Evolutionary conservation across 2,797 vertebrate species (phyloP).

Genomic region (Gymnodraco acuticeps): DNA sequence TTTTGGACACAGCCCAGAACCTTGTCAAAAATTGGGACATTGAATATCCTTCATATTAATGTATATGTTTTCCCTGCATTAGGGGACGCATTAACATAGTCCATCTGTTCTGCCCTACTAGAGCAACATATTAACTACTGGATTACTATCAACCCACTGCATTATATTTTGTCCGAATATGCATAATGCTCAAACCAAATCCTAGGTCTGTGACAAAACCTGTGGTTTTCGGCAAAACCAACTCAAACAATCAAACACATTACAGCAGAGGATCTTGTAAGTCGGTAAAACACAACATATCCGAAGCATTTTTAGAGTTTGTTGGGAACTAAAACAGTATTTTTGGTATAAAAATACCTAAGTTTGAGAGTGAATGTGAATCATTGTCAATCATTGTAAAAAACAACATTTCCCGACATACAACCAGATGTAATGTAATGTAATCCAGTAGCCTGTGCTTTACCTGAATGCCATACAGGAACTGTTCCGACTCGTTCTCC

Average conservation of each 20-base stretch:
- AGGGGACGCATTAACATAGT: conserved; percentile 8
- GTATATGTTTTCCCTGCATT: conserved; percentile 12
- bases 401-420: conserved; percentile 10
- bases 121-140: conserved; percentile 20
- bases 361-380: neutral
- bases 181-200: conserved; percentile 8
- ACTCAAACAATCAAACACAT: neutral
- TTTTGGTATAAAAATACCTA: neutral
- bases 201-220: neutral
- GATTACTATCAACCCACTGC: conserved; percentile 18
- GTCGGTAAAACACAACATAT: neutral
- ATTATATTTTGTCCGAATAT: conserved; percentile 41
- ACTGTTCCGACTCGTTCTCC: conserved; percentile 98
- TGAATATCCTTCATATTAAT: conserved; percentile 15
- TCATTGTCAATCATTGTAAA: neutral
- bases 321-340: neutral
- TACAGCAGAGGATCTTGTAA: neutral
- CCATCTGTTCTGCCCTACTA: conserved; percentile 33
- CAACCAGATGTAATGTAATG: neutral
- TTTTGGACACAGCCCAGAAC: conserved; percentile 7
- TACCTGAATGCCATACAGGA: conserved; percentile 98
- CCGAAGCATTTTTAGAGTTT: neutral
- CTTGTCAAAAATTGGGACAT: conserved; percentile 7
- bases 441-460: conserved; percentile 3
- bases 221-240: neutral